phyloP scores from a whole-genome alignment of 2,888 invertebrate genomes.

The Uropetala carovei region DNA sequence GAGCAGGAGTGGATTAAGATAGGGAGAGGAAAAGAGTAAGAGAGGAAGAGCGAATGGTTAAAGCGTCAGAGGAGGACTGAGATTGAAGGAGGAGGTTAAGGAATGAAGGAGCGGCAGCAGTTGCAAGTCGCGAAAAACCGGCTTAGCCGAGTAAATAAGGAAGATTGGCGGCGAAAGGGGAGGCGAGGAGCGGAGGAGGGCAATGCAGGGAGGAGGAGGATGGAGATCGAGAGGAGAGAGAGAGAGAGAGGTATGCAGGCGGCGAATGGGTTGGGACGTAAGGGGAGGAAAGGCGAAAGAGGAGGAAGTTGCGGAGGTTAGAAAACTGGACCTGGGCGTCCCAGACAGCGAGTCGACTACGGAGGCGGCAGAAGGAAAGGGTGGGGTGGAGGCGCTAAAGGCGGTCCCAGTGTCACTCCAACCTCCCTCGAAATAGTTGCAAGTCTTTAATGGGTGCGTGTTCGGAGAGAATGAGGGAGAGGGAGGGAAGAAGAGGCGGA shows the following conservation, averaged over 20 bases:
- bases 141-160: constrained; percentile 14
- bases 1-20: neutral
- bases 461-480: neutral
- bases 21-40: too few relatives aligned
- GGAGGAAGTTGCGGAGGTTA: neutral
- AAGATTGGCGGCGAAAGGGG: neutral
- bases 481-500: neutral
- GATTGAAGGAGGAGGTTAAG: neutral
- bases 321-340: constrained; percentile 39
- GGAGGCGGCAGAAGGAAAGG: constrained; percentile 16
- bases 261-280: neutral
- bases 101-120: neutral
- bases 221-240: neutral
- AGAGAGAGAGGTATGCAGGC: neutral
- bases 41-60: neutral
- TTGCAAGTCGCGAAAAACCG: constrained; percentile 37
- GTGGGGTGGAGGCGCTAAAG: neutral
- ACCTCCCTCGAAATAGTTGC: too few relatives aligned
- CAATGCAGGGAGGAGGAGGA: neutral
- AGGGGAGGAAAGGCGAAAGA: neutral
- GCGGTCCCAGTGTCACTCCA: too few relatives aligned
- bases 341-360: constrained; percentile 51
- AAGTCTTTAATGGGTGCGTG: too few relatives aligned
- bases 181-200: neutral
- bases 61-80: neutral